Percentiles rank a stretch among this genome's conserved stretches.
phyloP scores from a whole-genome alignment of 2,888 invertebrate genomes.

The Epirrita christyi region DNA sequence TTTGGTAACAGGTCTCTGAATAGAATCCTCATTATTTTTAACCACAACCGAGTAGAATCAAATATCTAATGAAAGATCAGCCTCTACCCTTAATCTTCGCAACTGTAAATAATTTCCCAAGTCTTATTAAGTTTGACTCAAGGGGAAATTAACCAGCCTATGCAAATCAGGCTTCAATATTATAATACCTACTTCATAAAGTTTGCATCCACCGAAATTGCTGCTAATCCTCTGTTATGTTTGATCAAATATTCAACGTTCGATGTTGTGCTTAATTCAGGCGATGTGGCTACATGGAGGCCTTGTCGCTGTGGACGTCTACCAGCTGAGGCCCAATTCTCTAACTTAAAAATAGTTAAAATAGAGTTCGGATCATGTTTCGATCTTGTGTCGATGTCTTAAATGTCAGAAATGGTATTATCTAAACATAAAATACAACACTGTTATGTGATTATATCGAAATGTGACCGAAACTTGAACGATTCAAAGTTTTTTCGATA shows the following conservation, averaged over 20 bases:
- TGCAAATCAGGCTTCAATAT: constrained; percentile 28
- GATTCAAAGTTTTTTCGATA: too few relatives aligned
- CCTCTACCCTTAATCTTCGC: neutral
- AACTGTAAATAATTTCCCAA: constrained; percentile 16
- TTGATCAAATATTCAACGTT: constrained; percentile 49
- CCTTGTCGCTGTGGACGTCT: too few relatives aligned
- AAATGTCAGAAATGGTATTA: too few relatives aligned
- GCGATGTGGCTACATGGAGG: neutral
- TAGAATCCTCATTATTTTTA: too few relatives aligned
- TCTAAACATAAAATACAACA: too few relatives aligned
- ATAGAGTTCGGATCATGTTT: too few relatives aligned
- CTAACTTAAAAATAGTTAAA: too few relatives aligned
- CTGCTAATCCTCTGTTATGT: constrained; percentile 32
- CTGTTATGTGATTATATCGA: too few relatives aligned
- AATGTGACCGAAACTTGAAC: too few relatives aligned
- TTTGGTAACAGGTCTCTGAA: too few relatives aligned
- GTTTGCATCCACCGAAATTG: constrained; percentile 27
- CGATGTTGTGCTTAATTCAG: constrained; percentile 13
- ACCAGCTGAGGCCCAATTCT: too few relatives aligned
- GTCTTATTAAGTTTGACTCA: constrained; percentile 4
- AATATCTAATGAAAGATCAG: neutral
- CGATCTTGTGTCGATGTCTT: too few relatives aligned
- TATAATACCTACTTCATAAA: constrained; percentile 26
- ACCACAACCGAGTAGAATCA: neutral
- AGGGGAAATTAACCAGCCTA: constrained; percentile 18